These are phyloP conservation scores for Oryzias melastigma DNA, from an alignment of 2,113 vertebrate species.

Conservation along the genomic window DNA sequence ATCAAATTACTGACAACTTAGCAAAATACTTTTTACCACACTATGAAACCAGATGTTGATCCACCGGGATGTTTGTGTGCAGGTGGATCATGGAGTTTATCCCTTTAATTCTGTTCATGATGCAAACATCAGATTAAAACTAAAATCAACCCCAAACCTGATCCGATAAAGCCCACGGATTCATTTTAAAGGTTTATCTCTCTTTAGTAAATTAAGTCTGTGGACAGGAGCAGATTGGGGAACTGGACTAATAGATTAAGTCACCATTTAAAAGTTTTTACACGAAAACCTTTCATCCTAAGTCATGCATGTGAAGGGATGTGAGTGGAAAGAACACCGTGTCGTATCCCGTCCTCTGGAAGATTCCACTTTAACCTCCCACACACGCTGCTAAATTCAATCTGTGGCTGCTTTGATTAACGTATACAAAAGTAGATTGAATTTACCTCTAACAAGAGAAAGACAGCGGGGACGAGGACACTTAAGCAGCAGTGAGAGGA, in stretches of 20 bases:
- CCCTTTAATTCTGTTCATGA: constrained; percentile 34
- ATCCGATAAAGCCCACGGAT: neutral
- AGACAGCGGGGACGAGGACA: constrained; percentile 55
- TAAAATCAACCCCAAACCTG: constrained; percentile 42
- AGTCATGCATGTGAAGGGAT: constrained; percentile 17
- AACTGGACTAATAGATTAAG: constrained; percentile 25
- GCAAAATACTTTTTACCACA: too few relatives aligned
- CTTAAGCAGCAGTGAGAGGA: constrained; percentile 44
- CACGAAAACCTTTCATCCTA: constrained; percentile 44
- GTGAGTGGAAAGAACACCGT: constrained; percentile 41
- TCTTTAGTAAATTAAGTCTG: constrained; percentile 28
- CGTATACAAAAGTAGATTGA: constrained; percentile 76
- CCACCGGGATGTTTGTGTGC: constrained; percentile 10
- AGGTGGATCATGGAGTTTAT: constrained; percentile 13
- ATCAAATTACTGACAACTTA: too few relatives aligned
- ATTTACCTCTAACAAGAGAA: constrained; percentile 70
- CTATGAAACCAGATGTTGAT: constrained; percentile 25
- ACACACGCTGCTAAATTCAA: constrained; percentile 68
- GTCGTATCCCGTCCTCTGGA: constrained; percentile 52
- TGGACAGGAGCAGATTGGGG: constrained; percentile 21
- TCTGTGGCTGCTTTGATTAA: constrained; percentile 74
- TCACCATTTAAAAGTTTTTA: constrained; percentile 30
- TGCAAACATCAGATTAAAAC: constrained; percentile 46
- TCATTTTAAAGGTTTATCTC: constrained; percentile 35
- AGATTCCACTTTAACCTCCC: constrained; percentile 63